Conservation (phyloP, 2,888 invertebrate genomes). For the Pristionchus japonicus region DNA sequence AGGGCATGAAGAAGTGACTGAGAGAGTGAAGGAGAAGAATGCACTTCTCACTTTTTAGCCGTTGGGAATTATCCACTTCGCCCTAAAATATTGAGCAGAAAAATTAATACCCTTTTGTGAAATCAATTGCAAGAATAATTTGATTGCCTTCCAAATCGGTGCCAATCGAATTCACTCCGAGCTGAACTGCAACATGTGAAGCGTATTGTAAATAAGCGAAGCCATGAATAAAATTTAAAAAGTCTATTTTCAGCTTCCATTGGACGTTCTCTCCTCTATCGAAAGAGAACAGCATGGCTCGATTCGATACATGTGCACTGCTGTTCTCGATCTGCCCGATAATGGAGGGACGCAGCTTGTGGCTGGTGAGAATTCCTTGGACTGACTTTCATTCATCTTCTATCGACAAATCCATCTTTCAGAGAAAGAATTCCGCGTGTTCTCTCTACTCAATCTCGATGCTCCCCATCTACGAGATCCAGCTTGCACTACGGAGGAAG, state of each 20-base stretch:
- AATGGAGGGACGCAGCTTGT: slow-evolving; percentile 72
- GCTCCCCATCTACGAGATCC: slow-evolving; percentile 70
- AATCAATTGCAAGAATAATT: neutral
- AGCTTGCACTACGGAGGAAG: slow-evolving; percentile 61
- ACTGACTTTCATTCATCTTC: neutral
- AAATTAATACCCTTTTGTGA: no score
- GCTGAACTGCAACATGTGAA: no score
- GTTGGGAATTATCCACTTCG: neutral
- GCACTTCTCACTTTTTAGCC: neutral
- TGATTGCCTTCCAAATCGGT: neutral
- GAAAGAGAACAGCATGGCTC: slow-evolving; percentile 19
- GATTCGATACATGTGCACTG: slow-evolving; percentile 71
- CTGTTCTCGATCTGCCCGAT: slow-evolving; percentile 71
- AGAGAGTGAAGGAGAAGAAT: neutral
- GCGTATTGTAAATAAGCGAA: no score
- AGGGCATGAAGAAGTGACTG: neutral
- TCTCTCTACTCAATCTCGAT: slow-evolving; percentile 69
- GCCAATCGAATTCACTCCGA: neutral
- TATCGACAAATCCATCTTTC: neutral
- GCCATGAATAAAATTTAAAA: no score
- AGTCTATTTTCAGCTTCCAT: slow-evolving; percentile 10
- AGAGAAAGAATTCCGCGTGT: slow-evolving; percentile 69
- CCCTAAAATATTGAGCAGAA: no score
- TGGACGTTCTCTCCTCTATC: slow-evolving; percentile 43
- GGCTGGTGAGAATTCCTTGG: slow-evolving; percentile 62